These are phyloP conservation scores for Siderastrea siderea DNA, from an alignment of 92 coral and sea anemone species.

Conservation along the genomic window DNA sequence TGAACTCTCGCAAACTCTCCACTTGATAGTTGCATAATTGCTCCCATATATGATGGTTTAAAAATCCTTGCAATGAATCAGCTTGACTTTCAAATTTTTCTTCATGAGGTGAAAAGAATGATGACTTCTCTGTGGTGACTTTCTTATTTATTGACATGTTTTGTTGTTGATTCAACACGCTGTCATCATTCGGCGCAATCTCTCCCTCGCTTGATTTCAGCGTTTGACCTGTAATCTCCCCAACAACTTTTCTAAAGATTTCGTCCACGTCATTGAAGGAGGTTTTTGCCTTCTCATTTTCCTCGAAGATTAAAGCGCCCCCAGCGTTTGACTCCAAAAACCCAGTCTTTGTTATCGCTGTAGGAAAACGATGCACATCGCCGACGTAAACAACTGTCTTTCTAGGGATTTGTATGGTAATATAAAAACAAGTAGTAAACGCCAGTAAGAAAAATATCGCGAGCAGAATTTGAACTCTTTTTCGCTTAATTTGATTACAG, in stretches of 20 bases:
- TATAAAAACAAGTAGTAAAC: constrained; percentile 7
- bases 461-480: constrained; percentile 7
- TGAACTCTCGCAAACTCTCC: constrained; percentile 76
- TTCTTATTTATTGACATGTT: not conserved
- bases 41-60: constrained; percentile 81
- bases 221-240: not conserved
- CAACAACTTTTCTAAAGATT: not conserved
- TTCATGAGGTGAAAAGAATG: not conserved
- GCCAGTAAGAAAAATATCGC: constrained; percentile 11
- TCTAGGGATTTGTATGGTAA: constrained; percentile 2
- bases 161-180: not conserved
- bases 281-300: not conserved
- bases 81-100: not conserved
- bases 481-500: constrained; percentile 26
- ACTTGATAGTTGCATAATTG: constrained; percentile 65
- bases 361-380: not conserved
- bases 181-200: not conserved
- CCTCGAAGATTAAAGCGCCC: not conserved
- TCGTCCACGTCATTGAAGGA: not conserved
- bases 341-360: not conserved
- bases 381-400: not conserved
- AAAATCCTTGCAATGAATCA: constrained; percentile 9
- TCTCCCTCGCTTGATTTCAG: not conserved
- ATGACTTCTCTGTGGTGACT: not conserved
- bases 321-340: not conserved